Conservation (phyloP, 2,113 vertebrate genomes). For the Vulpes ferrilata region DNA sequence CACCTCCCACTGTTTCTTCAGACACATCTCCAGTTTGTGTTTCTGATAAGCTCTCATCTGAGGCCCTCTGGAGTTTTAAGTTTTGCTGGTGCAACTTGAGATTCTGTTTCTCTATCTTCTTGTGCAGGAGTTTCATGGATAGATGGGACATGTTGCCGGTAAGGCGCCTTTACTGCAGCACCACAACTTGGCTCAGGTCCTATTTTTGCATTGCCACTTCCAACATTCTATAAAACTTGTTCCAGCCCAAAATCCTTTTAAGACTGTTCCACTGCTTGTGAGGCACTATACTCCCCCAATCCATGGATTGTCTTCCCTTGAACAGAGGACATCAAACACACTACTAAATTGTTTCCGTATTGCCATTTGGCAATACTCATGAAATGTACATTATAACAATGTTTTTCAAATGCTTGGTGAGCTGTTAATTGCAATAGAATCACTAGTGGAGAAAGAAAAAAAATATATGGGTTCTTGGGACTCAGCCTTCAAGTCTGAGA, state of each 20-base stretch:
- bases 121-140: conserved; percentile 95
- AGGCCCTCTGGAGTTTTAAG: conserved; percentile 66
- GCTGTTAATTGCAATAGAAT: not conserved
- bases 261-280: not conserved
- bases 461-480: not conserved
- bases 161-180: rapidly evolving
- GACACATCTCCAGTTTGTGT: not conserved
- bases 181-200: rapidly evolving
- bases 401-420: not conserved
- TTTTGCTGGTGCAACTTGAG: conserved; percentile 93
- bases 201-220: not conserved
- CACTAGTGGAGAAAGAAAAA: not conserved
- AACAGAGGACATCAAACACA: not conserved
- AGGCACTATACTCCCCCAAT: not conserved
- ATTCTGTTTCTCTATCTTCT: conserved; percentile 94
- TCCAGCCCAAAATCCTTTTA: not conserved
- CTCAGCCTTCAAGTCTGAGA: not conserved
- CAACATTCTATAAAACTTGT: not conserved
- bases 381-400: not conserved
- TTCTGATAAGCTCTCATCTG: not conserved
- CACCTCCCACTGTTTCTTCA: not conserved
- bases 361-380: not conserved
- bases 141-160: conserved; percentile 90
- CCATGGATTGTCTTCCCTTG: not conserved
- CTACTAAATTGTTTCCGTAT: not conserved